These are phyloP conservation scores for Conomelus anceps DNA, from an alignment of 2,888 invertebrate genomes.

Conservation along the genomic window DNA sequence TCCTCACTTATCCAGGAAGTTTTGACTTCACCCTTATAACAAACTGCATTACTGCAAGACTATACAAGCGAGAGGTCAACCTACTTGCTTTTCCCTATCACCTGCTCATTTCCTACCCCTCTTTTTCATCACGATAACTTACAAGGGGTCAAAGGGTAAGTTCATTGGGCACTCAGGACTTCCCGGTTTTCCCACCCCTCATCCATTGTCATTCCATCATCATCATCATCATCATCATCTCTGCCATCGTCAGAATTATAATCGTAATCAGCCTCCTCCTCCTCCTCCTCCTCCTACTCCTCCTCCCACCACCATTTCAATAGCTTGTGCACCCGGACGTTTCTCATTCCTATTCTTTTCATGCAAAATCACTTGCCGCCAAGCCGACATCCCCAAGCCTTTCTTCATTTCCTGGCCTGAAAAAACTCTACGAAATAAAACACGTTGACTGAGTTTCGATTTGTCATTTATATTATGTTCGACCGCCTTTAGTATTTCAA, in stretches of 20 bases:
- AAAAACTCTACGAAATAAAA: background rate
- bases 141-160: background rate
- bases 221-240: background rate
- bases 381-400: background rate
- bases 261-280: background rate
- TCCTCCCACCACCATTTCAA: background rate
- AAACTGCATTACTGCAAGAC: background rate
- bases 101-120: background rate
- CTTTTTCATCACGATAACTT: too few species aligned
- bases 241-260: background rate
- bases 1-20: background rate
- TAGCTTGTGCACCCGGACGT: background rate
- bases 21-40: background rate
- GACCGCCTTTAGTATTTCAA: background rate
- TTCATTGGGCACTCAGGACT: background rate
- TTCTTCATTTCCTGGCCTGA: background rate
- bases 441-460: background rate
- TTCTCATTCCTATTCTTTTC: background rate
- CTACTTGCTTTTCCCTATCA: background rate
- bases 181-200: background rate
- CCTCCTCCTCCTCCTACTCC: background rate
- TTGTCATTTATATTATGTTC: background rate
- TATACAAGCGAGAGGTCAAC: background rate
- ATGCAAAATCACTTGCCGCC: background rate
- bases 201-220: background rate